Percentiles rank a stretch among this genome's conserved stretches.
Conservation (phyloP, 2,888 invertebrate genomes). For the Erebia palarica region DNA sequence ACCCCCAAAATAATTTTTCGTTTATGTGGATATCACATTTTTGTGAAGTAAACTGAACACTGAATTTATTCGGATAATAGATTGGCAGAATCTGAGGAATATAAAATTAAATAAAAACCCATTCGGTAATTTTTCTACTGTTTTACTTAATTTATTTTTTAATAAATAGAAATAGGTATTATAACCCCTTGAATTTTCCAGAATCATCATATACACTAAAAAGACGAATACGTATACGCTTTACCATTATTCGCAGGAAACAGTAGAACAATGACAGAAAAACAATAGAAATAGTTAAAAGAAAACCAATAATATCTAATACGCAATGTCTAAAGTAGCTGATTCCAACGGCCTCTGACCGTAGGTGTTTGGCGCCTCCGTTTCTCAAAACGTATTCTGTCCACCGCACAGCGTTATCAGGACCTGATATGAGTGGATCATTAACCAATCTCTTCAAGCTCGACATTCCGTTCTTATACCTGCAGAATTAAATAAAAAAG, state of each 20-base stretch:
- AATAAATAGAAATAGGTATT: slow-evolving; percentile 32
- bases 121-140: neutral
- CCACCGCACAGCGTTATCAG: slow-evolving; percentile 78
- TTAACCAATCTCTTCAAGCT: slow-evolving; percentile 55
- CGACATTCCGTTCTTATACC: slow-evolving; percentile 62
- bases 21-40: too few species aligned
- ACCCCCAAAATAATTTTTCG: too few species aligned
- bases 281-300: slow-evolving; percentile 44
- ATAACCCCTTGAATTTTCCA: slow-evolving; percentile 70
- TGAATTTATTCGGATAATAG: too few species aligned
- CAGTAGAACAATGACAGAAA: slow-evolving; percentile 46
- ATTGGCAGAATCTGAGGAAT: too few species aligned
- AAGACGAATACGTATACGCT: slow-evolving; percentile 51
- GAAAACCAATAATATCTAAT: slow-evolving; percentile 58
- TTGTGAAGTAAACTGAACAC: too few species aligned
- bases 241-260: slow-evolving; percentile 49
- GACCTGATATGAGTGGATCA: slow-evolving; percentile 65
- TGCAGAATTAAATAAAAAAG: slow-evolving; percentile 45
- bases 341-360: slow-evolving; percentile 65
- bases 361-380: slow-evolving; percentile 68
- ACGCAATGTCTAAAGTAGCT: slow-evolving; percentile 65
- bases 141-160: neutral
- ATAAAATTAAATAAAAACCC: too few species aligned
- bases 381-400: slow-evolving; percentile 79
- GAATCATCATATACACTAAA: slow-evolving; percentile 42